A percentile compares a stretch with the other conserved stretches of the same genome.
phyloP scores from a whole-genome alignment of 2,797 vertebrate species.

The Gymnoscopelus microlampas region DNA sequence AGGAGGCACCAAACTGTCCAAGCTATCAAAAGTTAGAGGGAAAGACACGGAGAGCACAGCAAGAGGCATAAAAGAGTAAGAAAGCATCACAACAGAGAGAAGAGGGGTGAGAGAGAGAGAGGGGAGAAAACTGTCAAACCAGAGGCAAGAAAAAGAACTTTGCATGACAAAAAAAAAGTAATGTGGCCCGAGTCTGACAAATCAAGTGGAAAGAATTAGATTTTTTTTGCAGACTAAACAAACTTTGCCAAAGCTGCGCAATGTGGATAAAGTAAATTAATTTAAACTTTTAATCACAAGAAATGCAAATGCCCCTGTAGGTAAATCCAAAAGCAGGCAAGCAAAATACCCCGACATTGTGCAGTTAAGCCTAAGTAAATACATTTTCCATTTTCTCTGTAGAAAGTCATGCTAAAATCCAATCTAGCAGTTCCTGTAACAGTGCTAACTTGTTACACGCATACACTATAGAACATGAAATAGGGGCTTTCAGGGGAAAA shows the following conservation, averaged over 20 bases:
- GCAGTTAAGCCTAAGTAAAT: no score
- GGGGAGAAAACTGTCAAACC: constrained; percentile 54
- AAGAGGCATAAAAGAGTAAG: constrained; percentile 18
- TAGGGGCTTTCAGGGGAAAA: no score
- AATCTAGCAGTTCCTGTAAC: no score
- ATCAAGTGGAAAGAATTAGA: constrained; percentile 15
- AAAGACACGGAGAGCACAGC: constrained; percentile 35
- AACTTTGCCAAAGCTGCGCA: constrained; percentile 11
- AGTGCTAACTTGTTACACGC: no score
- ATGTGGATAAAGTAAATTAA: constrained; percentile 1
- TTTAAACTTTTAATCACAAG: no score
- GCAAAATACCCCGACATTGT: no score
- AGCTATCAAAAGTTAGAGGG: constrained; percentile 56
- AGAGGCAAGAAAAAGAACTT: constrained; percentile 26
- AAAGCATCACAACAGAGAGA: constrained; percentile 17
- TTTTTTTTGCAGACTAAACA: constrained; percentile 4
- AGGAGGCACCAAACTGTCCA: constrained; percentile 68
- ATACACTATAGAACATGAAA: no score
- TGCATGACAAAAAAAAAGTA: constrained; percentile 26
- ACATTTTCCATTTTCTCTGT: no score
- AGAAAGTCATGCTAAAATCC: no score
- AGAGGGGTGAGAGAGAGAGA: constrained; percentile 17
- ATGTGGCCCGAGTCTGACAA: constrained; percentile 11
- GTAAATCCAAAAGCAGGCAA: no score
- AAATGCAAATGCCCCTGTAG: background rate